Conservation (phyloP, 2,797 vertebrate species). For the Gadopsis marmoratus region DNA sequence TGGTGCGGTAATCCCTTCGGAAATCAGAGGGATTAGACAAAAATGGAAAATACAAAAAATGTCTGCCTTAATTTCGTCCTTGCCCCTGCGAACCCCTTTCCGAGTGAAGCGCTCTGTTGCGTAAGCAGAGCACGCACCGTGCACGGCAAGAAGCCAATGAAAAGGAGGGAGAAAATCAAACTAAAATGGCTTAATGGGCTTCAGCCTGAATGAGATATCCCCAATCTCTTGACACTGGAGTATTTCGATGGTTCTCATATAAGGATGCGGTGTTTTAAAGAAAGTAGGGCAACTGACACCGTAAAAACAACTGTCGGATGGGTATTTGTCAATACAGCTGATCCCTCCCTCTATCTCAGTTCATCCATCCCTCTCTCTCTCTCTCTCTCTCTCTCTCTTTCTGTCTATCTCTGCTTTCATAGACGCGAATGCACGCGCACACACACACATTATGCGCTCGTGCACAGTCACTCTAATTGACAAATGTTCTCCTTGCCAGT, state of each 20-base stretch:
- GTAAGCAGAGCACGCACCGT: conserved; percentile 65
- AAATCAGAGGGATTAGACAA: conserved; percentile 86
- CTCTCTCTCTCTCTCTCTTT: background rate
- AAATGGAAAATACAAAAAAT: conserved; percentile 76
- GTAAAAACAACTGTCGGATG: conserved; percentile 41
- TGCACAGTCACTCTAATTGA: conserved; percentile 42
- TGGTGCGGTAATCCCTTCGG: conserved; percentile 85
- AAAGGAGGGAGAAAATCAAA: background rate
- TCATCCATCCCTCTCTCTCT: background rate
- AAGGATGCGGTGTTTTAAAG: background rate
- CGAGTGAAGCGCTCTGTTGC: conserved; percentile 77
- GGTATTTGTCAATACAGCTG: conserved; percentile 46
- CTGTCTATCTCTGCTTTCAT: background rate
- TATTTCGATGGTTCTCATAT: background rate
- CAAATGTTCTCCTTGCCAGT: conserved; percentile 31
- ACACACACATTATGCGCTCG: background rate
- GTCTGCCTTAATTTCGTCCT: conserved; percentile 81
- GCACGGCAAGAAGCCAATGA: conserved; percentile 29
- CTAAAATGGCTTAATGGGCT: conserved; percentile 13
- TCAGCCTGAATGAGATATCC: background rate
- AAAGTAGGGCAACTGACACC: conserved; percentile 12
- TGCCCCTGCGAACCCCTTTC: conserved; percentile 52
- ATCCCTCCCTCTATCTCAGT: conserved; percentile 33
- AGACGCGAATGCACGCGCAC: background rate
- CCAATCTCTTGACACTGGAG: background rate